Evolutionary conservation across 2,888 invertebrate species (phyloP).

Genomic region (Invenusta paracnida): DNA sequence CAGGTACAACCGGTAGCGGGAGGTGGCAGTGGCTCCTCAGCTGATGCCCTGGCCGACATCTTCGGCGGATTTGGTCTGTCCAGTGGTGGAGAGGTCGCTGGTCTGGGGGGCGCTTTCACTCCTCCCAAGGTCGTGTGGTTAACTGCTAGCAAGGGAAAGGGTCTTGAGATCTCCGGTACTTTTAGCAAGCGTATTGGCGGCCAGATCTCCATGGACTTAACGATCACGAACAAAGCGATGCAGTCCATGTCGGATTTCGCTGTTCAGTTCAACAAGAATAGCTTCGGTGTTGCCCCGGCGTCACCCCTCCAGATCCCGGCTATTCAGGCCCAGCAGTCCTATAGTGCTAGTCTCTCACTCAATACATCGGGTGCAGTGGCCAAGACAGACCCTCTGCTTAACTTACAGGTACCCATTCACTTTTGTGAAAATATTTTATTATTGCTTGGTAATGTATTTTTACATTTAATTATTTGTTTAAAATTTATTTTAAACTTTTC

Average conservation of each 20-base stretch:
- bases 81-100: not conserved
- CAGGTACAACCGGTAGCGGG: no score
- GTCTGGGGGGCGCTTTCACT: not conserved
- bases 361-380: constrained; percentile 83
- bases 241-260: constrained; percentile 92
- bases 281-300: constrained; percentile 86
- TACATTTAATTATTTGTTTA: no score
- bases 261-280: constrained; percentile 96
- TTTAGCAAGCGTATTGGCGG: constrained; percentile 74
- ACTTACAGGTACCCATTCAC: constrained; percentile 83
- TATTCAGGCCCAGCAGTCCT: constrained; percentile 73
- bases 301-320: constrained; percentile 74
- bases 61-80: constrained; percentile 43
- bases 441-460: no score
- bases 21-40: not conserved
- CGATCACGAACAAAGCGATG: constrained; percentile 94
- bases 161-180: constrained; percentile 89
- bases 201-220: constrained; percentile 87
- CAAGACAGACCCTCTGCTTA: constrained; percentile 93
- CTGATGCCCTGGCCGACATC: constrained; percentile 42
- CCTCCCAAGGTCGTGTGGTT: constrained; percentile 66
- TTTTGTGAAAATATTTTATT: no score
- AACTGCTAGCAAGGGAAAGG: constrained; percentile 80
- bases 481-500: no score
- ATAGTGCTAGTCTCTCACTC: constrained; percentile 74